phyloP scores from a whole-genome alignment of 2,888 invertebrate genomes.

The Amblyjoppa proteus region DNA sequence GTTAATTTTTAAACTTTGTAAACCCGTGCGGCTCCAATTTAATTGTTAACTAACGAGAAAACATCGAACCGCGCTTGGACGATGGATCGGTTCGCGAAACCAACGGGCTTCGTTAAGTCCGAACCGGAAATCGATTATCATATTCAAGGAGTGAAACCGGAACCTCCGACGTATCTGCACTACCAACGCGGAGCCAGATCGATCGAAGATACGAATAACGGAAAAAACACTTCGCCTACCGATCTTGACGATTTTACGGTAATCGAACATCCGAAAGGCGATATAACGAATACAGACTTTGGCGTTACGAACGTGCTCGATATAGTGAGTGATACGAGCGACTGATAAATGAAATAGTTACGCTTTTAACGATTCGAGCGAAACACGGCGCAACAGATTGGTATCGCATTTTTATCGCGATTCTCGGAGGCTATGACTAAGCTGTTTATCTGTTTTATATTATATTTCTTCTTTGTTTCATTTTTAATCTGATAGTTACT shows the following conservation, averaged over 20 bases:
- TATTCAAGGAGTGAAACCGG: constrained; percentile 42
- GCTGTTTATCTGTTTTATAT: neutral
- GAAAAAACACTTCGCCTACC: neutral
- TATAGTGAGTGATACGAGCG: constrained; percentile 40
- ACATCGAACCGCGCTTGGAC: neutral
- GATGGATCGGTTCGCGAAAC: constrained; percentile 42
- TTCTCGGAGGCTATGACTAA: neutral
- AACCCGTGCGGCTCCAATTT: neutral
- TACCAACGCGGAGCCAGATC: neutral
- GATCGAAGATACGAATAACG: neutral
- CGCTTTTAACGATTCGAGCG: neutral
- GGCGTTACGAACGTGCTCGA: constrained; percentile 30
- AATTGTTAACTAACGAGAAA: neutral
- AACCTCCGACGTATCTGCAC: constrained; percentile 16
- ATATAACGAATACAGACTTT: constrained; percentile 27
- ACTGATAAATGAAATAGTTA: neutral
- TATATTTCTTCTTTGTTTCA: neutral
- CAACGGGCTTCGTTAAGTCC: constrained; percentile 17
- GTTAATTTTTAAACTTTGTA: neutral
- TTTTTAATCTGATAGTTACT: neutral
- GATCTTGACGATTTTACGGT: constrained; percentile 21
- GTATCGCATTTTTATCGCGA: constrained; percentile 1
- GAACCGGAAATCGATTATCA: neutral
- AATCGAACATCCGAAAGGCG: constrained; percentile 24
- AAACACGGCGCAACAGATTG: neutral